Percentiles rank a stretch among this genome's conserved stretches.
These are phyloP conservation scores for Sminthurides bifidus DNA, from an alignment of 1,140 invertebrate genomes.

Conservation along the genomic window DNA sequence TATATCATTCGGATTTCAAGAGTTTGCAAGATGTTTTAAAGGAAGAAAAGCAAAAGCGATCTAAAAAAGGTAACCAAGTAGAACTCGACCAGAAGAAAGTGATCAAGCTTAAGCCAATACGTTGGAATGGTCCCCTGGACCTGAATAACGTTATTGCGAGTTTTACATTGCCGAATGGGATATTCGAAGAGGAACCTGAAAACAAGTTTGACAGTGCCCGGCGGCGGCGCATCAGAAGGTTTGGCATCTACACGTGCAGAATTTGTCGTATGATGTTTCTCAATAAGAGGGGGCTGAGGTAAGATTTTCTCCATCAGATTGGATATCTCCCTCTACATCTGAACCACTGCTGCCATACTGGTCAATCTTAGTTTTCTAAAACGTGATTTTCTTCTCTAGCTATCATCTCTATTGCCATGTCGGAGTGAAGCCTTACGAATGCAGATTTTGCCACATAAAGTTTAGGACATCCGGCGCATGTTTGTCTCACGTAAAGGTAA, in stretches of 20 bases:
- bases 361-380: too few relatives aligned
- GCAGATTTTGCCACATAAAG: not conserved
- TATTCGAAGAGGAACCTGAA: not conserved
- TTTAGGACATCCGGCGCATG: constrained; percentile 2
- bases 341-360: too few relatives aligned
- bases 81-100: not conserved
- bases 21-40: not conserved
- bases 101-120: not conserved
- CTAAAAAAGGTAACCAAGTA: not conserved
- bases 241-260: constrained; percentile 2
- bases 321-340: too few relatives aligned
- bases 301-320: not conserved
- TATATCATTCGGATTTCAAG: constrained; percentile 1
- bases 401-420: constrained; percentile 6
- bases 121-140: constrained; percentile 1
- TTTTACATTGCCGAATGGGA: too few relatives aligned
- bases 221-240: not conserved
- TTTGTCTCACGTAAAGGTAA: constrained; percentile 2
- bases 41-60: not conserved
- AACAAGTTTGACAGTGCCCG: not conserved
- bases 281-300: not conserved
- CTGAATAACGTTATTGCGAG: constrained; percentile 3
- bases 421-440: constrained; percentile 12
- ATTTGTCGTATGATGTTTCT: constrained; percentile 10
- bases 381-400: constrained; percentile 1